Conservation (phyloP, 2,113 vertebrate genomes). For the Limanda limanda region DNA sequence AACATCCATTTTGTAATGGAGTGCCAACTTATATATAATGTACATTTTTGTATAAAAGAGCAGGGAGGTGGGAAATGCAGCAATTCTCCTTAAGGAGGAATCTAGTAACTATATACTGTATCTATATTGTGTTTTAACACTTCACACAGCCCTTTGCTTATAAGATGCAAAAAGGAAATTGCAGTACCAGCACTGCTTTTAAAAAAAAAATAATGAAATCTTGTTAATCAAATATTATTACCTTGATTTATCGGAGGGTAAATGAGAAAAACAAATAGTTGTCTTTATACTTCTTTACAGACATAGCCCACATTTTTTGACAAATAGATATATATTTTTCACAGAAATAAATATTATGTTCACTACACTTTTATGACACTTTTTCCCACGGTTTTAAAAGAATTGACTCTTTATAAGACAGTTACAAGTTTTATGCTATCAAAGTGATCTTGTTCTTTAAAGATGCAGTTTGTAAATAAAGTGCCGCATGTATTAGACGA, state of each 20-base stretch:
- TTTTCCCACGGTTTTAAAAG: conserved; percentile 83
- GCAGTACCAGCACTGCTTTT: conserved; percentile 90
- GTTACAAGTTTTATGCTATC: conserved; percentile 88
- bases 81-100: conserved; percentile 78
- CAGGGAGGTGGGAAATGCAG: conserved; percentile 69
- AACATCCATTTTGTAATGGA: conserved; percentile 78
- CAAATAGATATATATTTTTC: conserved; percentile 97
- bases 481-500: conserved; percentile 49
- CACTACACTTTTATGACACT: conserved; percentile 85
- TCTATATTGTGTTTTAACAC: conserved; percentile 61
- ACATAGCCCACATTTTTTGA: conserved; percentile 80
- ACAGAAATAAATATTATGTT: conserved; percentile 91
- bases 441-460: conserved; percentile 74
- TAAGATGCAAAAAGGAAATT: conserved; percentile 83
- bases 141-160: conserved; percentile 87
- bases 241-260: conserved; percentile 88
- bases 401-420: conserved; percentile 82
- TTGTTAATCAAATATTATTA: conserved; percentile 89
- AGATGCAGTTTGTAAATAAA: conserved; percentile 79
- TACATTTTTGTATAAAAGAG: conserved; percentile 89
- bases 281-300: conserved; percentile 86
- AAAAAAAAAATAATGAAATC: conserved; percentile 81
- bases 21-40: conserved; percentile 84
- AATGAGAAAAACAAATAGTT: conserved; percentile 82
- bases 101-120: conserved; percentile 77